Evolutionary conservation across 2,797 vertebrate genomes (phyloP), one percentile per base, ranked within the genome.

Genomic region (Synanceia verrucosa): DNA sequence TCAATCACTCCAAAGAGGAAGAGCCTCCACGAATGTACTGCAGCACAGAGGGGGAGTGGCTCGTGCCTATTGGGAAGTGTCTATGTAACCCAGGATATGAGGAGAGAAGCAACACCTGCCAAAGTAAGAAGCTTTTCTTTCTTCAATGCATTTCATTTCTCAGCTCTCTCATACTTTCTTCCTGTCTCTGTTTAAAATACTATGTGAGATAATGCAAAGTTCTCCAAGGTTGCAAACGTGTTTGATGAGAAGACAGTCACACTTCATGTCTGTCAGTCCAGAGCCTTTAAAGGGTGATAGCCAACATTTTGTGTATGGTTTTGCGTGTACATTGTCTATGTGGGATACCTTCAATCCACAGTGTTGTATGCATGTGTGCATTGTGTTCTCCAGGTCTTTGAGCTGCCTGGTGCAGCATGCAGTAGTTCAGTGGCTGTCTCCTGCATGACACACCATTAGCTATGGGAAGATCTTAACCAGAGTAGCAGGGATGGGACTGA

Each of bases 41-140:
- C 93, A 99, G 97, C 87, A 98, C 97, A 0, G 98, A 99, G 76
- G 98, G 98, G 1, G 98, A 99, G 90, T 99, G 98, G 98, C 96
- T 99, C 1, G 98, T 99, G 65, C 98, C 98, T 51, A 99, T 99
- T 51, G 98, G 98, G 86, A 98, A 97, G 93, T 99, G 98, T 82
- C 93, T 97, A 39, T 99, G 98, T 86, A 95, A 97, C 80, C 91
- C 95, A 2, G 98, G 97, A 46, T 97, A 95, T 18, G 97, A 99
- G 80, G 97, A 98, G 86, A 93, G 93, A 88, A 96, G 95, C 81
- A 96, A 90, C 80, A 91, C 93, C 70, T 99, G 98, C 89, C 96
- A 98, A 98, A 97, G 98, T 99, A 97, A 95, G 88, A 82, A 41
- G 4, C n/a, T 23, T 3, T 51, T 46, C 3, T 72, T 52, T 65